Evolutionary conservation across 2,888 invertebrate species (phyloP), one percentile per base, ranked within the genome.

Genomic region (Aelia acuminata): DNA sequence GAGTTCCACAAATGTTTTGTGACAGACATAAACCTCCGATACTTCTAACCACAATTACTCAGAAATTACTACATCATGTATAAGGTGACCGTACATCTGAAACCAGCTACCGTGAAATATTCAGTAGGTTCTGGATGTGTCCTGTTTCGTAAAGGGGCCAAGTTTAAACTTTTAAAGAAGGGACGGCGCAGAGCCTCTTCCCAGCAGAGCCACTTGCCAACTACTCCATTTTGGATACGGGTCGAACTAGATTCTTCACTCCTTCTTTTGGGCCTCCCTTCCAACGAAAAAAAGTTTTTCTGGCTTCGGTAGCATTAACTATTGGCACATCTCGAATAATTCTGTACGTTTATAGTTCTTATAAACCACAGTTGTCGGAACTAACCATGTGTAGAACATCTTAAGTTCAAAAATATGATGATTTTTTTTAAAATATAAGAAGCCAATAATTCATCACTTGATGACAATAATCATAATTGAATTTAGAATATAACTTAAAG

Each of bases 161-260:
- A 70, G 31, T 70, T 70, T 70, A 70, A 70, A 70, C 63, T 70
- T 70, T n/a, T 70, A 70, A 70, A 70, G 63, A 70, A 70, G 35
- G 35, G 63, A 35, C 63, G 35, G 63, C 35, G 26, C 35, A 15
- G n/a, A n/a, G 31, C 63, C 15, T 70, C 31, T 35, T 8, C 13
- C 7, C 18, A 15, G 31, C 18, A 8, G n/a, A 35, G 63, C 18
- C 63, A 70, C 31, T 70, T 70, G 63, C 18, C 63, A 70, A 70
- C 63, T 70, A 70, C 31, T 70, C 35, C 20, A 70, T 70, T 70
- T 70, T 70, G 63, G 63, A 70, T 70, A 35, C 63, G 63, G 63
- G 35, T 70, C 63, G 31, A 7, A 20, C 5, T 1, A 5, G 20
- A 7, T 35, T 35, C 63, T 70, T 70, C 63, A 31, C 31, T 35